phyloP scores from a whole-genome alignment of 2,113 vertebrate species.

The Pterocles gutturalis region DNA sequence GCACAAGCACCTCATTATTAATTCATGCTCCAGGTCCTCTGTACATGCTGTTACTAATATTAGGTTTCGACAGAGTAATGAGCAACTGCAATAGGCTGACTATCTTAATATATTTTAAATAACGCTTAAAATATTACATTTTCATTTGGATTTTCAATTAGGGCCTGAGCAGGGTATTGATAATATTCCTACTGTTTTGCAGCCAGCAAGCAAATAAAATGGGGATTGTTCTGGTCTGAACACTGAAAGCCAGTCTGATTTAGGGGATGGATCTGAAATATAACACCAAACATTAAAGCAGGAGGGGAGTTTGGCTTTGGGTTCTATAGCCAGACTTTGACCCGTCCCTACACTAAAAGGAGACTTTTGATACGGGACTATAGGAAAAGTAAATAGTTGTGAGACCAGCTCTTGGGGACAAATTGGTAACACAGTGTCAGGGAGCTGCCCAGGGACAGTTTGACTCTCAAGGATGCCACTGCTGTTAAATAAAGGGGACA shows the following conservation, averaged over 20 bases:
- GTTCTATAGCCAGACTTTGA: neutral
- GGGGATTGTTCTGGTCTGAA: conserved; percentile 24
- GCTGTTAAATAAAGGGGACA: neutral
- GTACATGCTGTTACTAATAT: conserved; percentile 84
- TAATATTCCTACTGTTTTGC: conserved; percentile 51
- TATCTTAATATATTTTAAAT: conserved; percentile 77
- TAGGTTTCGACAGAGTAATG: conserved; percentile 80
- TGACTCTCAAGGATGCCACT: neutral
- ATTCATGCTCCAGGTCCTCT: conserved; percentile 81
- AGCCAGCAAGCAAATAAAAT: conserved; percentile 47
- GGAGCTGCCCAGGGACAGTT: neutral
- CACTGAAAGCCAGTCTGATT: conserved; percentile 2
- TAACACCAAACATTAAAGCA: conserved; percentile 8
- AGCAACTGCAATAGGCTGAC: conserved; percentile 72
- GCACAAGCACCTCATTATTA: conserved; percentile 81
- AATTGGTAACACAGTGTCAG: neutral
- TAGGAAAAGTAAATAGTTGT: neutral
- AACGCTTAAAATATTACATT: conserved; percentile 74
- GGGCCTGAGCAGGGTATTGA: conserved; percentile 26
- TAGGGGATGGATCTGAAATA: conserved; percentile 34
- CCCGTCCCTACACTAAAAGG: neutral
- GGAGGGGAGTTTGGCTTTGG: neutral
- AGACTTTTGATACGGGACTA: neutral
- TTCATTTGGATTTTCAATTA: conserved; percentile 78
- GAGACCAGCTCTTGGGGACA: neutral